phyloP scores from a whole-genome alignment of 2,797 vertebrate species.

The Arnoldichthys spilopterus region DNA sequence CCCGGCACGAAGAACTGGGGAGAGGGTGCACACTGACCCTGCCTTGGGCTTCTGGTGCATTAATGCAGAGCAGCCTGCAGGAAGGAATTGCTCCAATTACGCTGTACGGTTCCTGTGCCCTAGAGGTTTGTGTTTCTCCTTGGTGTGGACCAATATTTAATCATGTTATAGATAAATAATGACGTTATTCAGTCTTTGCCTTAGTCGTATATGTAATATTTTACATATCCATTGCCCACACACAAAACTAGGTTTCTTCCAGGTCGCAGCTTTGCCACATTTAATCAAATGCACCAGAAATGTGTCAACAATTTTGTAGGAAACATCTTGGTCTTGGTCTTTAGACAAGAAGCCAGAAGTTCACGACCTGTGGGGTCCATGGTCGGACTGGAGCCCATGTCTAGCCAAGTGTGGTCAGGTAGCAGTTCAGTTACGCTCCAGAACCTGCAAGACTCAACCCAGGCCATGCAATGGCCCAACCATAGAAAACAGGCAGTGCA shows the following conservation, averaged over 20 bases:
- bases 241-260: not conserved
- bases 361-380: conserved; percentile 81
- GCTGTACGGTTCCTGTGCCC: conserved; percentile 88
- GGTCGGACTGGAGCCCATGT: conserved; percentile 92
- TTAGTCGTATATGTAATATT: too few species aligned
- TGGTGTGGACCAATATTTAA: not conserved
- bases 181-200: not conserved
- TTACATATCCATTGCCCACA: too few species aligned
- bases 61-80: conserved; percentile 84
- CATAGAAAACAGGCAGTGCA: conserved; percentile 85
- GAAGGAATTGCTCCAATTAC: conserved; percentile 89
- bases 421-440: conserved; percentile 85
- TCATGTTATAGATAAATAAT: not conserved
- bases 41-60: conserved; percentile 89
- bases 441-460: conserved; percentile 80
- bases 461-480: conserved; percentile 82
- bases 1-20: conserved; percentile 80
- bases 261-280: not conserved
- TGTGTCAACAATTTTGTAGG: too few species aligned
- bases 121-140: conserved; percentile 69
- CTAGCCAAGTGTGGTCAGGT: conserved; percentile 85
- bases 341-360: conserved; percentile 43
- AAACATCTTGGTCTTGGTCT: not conserved
- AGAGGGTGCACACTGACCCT: conserved; percentile 82
- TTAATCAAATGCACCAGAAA: not conserved